phyloP scores from a whole-genome alignment of 1,140 invertebrate genomes.

The Tetramorium simillimum region DNA sequence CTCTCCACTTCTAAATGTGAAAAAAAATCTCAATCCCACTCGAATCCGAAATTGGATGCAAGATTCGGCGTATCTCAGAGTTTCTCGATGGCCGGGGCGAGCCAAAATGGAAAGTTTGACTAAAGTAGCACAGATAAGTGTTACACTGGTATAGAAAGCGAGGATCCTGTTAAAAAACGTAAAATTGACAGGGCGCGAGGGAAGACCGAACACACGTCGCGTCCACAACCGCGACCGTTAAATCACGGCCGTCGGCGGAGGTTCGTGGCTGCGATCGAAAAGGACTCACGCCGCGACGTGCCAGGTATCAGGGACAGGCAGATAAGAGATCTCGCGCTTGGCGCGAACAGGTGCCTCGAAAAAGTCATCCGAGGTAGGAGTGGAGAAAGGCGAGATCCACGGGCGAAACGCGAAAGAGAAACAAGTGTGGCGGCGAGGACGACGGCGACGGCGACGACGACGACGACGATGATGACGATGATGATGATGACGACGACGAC shows the following conservation, averaged over 20 bases:
- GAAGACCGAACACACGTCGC: slow-evolving; percentile 24
- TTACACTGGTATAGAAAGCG: slow-evolving; percentile 73
- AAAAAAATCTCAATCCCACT: background rate
- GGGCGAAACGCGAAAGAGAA: slow-evolving; percentile 58
- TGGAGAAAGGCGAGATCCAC: slow-evolving; percentile 64
- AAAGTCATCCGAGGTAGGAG: slow-evolving; percentile 61
- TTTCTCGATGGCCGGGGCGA: slow-evolving; percentile 43
- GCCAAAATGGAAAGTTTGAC: slow-evolving; percentile 74
- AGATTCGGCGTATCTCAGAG: slow-evolving; percentile 31
- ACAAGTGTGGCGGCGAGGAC: slow-evolving; percentile 58
- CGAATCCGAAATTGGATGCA: slow-evolving; percentile 13
- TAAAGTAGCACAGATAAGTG: slow-evolving; percentile 74
- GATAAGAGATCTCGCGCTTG: slow-evolving; percentile 64
- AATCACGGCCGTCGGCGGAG: slow-evolving; percentile 21
- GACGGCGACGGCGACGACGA: slow-evolving; percentile 2
- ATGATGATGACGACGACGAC: slow-evolving; percentile 28
- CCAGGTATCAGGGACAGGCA: slow-evolving; percentile 71
- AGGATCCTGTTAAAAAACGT: slow-evolving; percentile 61
- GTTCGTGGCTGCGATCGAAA: slow-evolving; percentile 45
- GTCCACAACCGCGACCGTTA: slow-evolving; percentile 28
- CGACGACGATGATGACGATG: background rate
- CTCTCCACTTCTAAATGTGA: background rate
- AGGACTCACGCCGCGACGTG: slow-evolving; percentile 49
- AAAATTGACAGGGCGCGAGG: slow-evolving; percentile 59
- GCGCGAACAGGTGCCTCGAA: slow-evolving; percentile 71